Percentiles rank a stretch among this genome's conserved stretches.
Evolutionary conservation across 1,140 invertebrate species (phyloP).

Genomic region (Choristoneura fumiferana): DNA sequence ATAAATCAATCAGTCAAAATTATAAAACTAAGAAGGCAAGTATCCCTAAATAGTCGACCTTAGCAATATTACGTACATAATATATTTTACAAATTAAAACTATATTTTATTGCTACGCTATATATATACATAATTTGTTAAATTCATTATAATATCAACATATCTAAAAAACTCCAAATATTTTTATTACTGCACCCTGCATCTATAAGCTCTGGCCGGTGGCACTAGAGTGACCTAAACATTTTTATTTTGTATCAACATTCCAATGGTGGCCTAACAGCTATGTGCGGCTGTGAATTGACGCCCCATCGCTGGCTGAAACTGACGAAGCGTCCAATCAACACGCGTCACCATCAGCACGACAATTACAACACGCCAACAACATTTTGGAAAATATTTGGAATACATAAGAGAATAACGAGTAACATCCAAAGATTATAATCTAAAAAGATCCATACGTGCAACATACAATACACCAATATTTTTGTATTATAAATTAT

Average conservation of each 20-base stretch:
- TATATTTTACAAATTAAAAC: constrained; percentile 21
- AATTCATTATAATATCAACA: constrained; percentile 46
- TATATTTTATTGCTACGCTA: constrained; percentile 36
- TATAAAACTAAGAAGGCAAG: constrained; percentile 64
- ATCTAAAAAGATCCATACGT: no score
- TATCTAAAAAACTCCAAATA: constrained; percentile 24
- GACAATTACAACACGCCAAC: neutral
- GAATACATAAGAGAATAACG: neutral
- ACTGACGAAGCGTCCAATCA: neutral
- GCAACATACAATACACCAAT: no score
- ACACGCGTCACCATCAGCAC: neutral
- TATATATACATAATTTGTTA: constrained; percentile 48
- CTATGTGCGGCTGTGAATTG: no score
- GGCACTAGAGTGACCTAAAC: no score
- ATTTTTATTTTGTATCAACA: no score
- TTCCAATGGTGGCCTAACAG: no score
- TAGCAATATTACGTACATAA: constrained; percentile 12
- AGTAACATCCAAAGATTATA: no score
- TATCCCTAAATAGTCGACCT: constrained; percentile 47
- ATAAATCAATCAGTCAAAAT: constrained; percentile 72
- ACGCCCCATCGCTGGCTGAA: no score
- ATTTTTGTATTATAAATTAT: no score
- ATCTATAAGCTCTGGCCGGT: constrained; percentile 1
- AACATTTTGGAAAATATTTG: neutral
- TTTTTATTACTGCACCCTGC: constrained; percentile 8